phyloP scores from a whole-genome alignment of 1,140 invertebrate species.

The Cherax quadricarinatus region DNA sequence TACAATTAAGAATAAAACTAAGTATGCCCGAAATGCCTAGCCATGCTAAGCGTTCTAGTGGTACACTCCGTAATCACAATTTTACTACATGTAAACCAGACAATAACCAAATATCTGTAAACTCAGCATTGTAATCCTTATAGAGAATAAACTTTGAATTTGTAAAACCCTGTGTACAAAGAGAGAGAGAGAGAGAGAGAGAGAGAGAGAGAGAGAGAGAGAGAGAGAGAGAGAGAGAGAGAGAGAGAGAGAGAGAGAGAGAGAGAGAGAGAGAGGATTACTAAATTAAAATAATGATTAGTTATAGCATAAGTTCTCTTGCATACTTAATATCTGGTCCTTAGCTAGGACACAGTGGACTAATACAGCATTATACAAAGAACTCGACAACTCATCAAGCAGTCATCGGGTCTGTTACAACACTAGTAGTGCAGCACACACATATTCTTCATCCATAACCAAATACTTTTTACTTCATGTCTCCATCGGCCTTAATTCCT shows the following conservation, averaged over 20 bases:
- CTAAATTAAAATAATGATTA: background rate
- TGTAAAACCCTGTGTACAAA: too few relatives aligned
- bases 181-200: too few relatives aligned
- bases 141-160: too few relatives aligned
- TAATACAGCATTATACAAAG: background rate
- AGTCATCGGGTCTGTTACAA: background rate
- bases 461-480: background rate
- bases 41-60: too few relatives aligned
- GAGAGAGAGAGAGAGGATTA: background rate
- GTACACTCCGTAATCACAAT: too few relatives aligned
- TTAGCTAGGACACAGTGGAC: background rate
- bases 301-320: background rate
- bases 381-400: background rate
- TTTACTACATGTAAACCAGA: too few relatives aligned
- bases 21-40: too few relatives aligned
- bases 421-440: background rate
- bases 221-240: background rate
- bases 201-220: slow-evolving; percentile 16
- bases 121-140: too few relatives aligned
- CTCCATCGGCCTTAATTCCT: background rate
- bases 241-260: background rate
- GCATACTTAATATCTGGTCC: too few relatives aligned
- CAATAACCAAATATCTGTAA: too few relatives aligned
- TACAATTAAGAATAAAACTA: too few relatives aligned
- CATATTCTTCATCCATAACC: background rate